These are phyloP conservation scores for Endotricha flammealis DNA, from an alignment of 2,888 invertebrate species.

Conservation along the genomic window DNA sequence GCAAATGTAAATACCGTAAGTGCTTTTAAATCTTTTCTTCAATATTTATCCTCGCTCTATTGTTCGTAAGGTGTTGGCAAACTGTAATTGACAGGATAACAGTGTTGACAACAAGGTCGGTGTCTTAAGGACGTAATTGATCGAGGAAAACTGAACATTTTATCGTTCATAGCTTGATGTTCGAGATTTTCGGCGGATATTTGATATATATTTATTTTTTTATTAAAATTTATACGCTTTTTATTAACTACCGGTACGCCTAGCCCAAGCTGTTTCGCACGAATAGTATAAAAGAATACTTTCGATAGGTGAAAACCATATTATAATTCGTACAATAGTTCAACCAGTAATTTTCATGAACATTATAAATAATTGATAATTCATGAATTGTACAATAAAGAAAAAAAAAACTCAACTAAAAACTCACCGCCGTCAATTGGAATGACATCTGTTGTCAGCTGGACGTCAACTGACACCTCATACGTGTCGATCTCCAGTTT, in stretches of 20 bases:
- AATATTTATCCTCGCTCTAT: slow-evolving; percentile 10
- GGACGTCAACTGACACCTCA: slow-evolving; percentile 75
- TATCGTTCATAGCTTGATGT: no score
- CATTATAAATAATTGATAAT: no score
- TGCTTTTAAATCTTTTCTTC: slow-evolving; percentile 6
- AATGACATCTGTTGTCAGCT: slow-evolving; percentile 78
- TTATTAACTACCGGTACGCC: no score
- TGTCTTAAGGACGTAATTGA: slow-evolving; percentile 6
- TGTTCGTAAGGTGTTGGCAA: slow-evolving; percentile 6
- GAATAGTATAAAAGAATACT: not conserved
- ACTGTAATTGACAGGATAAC: slow-evolving; percentile 9
- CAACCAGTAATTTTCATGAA: no score
- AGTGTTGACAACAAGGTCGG: slow-evolving; percentile 6
- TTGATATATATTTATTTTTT: no score
- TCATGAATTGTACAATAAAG: no score
- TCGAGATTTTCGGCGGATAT: no score
- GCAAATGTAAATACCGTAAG: slow-evolving; percentile 1
- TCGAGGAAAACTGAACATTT: slow-evolving; percentile 6
- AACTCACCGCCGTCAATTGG: slow-evolving; percentile 68
- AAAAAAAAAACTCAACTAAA: no score
- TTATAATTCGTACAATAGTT: no score
- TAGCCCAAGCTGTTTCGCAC: not conserved
- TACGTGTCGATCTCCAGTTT: slow-evolving; percentile 76
- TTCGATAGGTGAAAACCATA: no score
- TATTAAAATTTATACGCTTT: no score